Base-by-base conservation (phyloP, 2,888 invertebrate species). In the Epinotia nisella region DNA sequence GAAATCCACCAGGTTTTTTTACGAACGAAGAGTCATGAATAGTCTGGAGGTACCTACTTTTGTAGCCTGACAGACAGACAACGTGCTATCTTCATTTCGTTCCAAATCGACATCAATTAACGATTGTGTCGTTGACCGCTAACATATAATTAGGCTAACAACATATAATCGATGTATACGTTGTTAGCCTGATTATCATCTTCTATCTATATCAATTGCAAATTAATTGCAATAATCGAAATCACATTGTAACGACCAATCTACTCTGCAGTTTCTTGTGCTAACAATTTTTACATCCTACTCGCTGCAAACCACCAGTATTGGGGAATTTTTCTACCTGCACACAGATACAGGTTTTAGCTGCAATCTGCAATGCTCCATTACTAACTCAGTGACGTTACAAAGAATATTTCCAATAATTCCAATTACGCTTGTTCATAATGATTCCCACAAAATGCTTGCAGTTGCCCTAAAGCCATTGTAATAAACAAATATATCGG, bases 61-160 rank as follows among this genome's bases (percentile, higher is more conserved):
- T n/a, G n/a, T n/a, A n/a, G n/a, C n/a, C n/a, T n/a, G n/a, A n/a
- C n/a, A n/a, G n/a, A n/a, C n/a, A n/a, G n/a, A n/a, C n/a, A n/a
- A n/a, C n/a, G n/a, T n/a, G 78, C 80, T 89, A 92, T 92, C 92
- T 91, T 90, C 91, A 92, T 92, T 87, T 84, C 72, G 79, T 78
- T 80, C 87, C 86, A 87, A 91, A 90, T 91, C 90, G 87, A 86
- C 87, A 86, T 86, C 83, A 82, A 85, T 87, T 86, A 89, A 90
- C 87, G 84, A 87, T 85, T 77, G 82, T 88, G 87, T 85, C 90
- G 87, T 90, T 87, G 81, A 88, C 88, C 87, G 83, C 86, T 81
- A 81, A 80, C 78, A 79, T n/a, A n/a, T n/a, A n/a, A n/a, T n/a
- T n/a, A n/a, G n/a, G n/a, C n/a, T n/a, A n/a, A n/a, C n/a, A n/a